Evolutionary conservation across 2,888 invertebrate genomes (phyloP).

Genomic region (Vandiemenella viatica): DNA sequence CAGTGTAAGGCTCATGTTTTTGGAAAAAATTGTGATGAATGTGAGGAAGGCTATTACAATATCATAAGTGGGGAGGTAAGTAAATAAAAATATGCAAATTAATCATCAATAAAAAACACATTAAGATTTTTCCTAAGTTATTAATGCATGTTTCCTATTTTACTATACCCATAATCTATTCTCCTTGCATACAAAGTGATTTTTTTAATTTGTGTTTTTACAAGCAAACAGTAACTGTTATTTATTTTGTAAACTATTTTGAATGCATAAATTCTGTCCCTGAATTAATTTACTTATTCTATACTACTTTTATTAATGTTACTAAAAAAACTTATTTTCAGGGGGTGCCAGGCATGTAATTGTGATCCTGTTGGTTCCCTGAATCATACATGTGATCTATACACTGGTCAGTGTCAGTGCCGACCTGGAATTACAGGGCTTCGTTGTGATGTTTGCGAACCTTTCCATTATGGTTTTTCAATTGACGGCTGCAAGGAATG

Average conservation of each 20-base stretch:
- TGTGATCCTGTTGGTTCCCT: conserved; percentile 80
- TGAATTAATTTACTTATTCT: no score
- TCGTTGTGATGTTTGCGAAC: conserved; percentile 63
- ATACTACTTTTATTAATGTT: not conserved
- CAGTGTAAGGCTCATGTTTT: conserved; percentile 65
- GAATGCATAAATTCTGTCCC: no score
- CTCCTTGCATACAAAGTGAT: no score
- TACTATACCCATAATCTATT: no score
- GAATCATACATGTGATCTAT: conserved; percentile 68
- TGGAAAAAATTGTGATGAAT: conserved; percentile 69
- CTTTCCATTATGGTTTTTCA: conserved; percentile 72
- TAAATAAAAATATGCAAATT: no score
- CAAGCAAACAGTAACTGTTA: no score
- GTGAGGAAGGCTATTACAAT: conserved; percentile 72
- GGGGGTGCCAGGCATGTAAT: conserved; percentile 72
- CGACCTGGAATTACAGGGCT: conserved; percentile 68
- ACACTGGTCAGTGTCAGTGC: conserved; percentile 79
- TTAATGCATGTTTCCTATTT: no score
- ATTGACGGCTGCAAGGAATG: conserved; percentile 65
- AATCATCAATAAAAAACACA: no score
- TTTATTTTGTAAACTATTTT: no score
- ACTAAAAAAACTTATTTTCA: conserved; percentile 7
- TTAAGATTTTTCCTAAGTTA: no score
- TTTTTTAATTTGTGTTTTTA: no score
- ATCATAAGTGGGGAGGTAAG: conserved; percentile 54